Conservation (phyloP, 1,140 invertebrate genomes). For the Nasonia longicornis region DNA sequence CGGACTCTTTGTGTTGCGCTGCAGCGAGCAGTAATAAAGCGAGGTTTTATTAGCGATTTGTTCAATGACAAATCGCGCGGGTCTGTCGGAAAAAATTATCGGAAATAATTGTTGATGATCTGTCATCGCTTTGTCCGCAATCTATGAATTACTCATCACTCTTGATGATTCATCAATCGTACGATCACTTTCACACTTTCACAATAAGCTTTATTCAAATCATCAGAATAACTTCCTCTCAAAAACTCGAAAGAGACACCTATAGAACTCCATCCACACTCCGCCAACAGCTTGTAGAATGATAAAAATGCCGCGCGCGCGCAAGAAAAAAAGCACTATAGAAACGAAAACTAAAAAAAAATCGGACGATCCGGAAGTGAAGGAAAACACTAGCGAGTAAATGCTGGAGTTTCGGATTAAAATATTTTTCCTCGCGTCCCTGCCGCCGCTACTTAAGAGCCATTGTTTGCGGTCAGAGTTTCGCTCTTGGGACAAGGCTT, state of each 20-base stretch:
- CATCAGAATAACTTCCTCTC: too few relatives aligned
- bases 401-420: conserved; percentile 49
- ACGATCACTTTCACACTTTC: too few relatives aligned
- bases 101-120: background rate
- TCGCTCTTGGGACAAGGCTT: conserved; percentile 30
- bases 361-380: background rate
- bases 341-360: background rate
- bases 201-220: too few relatives aligned
- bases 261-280: too few relatives aligned
- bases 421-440: conserved; percentile 50
- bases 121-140: background rate
- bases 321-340: background rate
- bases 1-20: background rate
- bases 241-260: too few relatives aligned
- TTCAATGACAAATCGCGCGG: too few relatives aligned
- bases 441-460: conserved; percentile 49
- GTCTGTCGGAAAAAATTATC: too few relatives aligned
- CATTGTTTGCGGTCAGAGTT: conserved; percentile 50
- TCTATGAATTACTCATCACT: background rate
- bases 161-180: too few relatives aligned
- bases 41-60: background rate
- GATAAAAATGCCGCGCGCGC: background rate
- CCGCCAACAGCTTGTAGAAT: background rate
- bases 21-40: too few relatives aligned
- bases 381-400: background rate